These are phyloP conservation scores for Euzophera pinguis DNA, from an alignment of 2,888 invertebrate species.

Conservation along the genomic window DNA sequence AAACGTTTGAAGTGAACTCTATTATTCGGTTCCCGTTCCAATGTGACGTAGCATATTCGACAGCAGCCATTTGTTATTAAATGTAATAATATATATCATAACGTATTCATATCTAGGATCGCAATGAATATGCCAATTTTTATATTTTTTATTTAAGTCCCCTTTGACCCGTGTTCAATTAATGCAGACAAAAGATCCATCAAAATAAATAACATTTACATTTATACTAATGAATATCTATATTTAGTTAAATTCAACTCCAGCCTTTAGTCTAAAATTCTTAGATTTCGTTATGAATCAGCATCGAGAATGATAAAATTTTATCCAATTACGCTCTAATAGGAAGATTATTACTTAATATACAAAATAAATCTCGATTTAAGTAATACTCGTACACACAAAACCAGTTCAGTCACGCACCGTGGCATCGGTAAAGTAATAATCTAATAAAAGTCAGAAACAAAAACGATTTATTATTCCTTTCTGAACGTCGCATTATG, in stretches of 20 bases:
- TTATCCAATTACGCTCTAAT: too few relatives aligned
- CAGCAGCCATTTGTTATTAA: conserved; percentile 71
- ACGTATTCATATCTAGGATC: conserved; percentile 75
- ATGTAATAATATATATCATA: conserved; percentile 75
- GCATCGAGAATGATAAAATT: too few relatives aligned
- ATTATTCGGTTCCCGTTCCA: conserved; percentile 66
- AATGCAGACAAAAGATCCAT: background rate
- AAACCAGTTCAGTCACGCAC: conserved; percentile 39
- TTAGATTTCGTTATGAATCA: too few relatives aligned
- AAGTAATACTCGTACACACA: background rate
- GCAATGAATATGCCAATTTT: conserved; percentile 69
- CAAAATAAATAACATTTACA: too few relatives aligned
- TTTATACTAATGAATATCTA: too few relatives aligned
- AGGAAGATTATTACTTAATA: background rate
- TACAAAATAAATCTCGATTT: background rate
- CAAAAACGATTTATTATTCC: conserved; percentile 70
- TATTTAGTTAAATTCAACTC: too few relatives aligned
- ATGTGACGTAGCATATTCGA: conserved; percentile 74
- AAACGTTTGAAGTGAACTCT: conserved; percentile 76
- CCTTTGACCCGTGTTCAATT: background rate
- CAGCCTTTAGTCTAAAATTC: too few relatives aligned
- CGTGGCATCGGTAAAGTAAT: conserved; percentile 31
- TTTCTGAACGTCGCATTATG: conserved; percentile 67
- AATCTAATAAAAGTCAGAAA: conserved; percentile 55
- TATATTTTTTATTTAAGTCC: conserved; percentile 21